These are phyloP conservation scores for Polyergus mexicanus DNA, from an alignment of 1,140 invertebrate species.

Conservation along the genomic window DNA sequence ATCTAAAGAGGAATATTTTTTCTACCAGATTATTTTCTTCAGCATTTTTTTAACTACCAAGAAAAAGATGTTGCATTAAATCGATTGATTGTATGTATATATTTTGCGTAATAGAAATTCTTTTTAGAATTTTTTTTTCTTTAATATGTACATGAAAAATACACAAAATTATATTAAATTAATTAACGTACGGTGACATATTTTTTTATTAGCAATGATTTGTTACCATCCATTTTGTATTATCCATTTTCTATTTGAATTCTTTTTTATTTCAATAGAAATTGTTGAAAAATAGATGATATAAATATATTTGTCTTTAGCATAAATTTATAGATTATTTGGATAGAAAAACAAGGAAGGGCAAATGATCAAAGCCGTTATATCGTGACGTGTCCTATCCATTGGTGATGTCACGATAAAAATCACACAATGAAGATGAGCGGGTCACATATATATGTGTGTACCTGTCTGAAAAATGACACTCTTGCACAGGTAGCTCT, in stretches of 20 bases:
- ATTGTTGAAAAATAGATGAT: neutral
- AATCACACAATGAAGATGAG: neutral
- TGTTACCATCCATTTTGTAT: neutral
- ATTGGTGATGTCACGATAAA: constrained; percentile 20
- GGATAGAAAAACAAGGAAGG: neutral
- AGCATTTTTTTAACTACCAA: too few relatives aligned
- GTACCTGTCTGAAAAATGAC: constrained; percentile 38
- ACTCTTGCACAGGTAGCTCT: constrained; percentile 44
- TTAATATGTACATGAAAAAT: neutral
- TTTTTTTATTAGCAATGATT: neutral
- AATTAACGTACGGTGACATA: neutral
- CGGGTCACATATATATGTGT: neutral
- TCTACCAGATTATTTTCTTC: too few relatives aligned
- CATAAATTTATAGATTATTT: constrained; percentile 2
- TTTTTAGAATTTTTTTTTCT: neutral
- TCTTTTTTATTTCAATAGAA: neutral
- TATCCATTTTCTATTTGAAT: neutral
- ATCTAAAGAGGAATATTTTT: too few relatives aligned
- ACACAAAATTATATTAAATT: neutral
- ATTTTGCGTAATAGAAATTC: too few relatives aligned
- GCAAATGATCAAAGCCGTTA: constrained; percentile 14
- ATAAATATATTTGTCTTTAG: neutral
- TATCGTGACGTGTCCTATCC: neutral
- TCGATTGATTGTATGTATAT: too few relatives aligned
- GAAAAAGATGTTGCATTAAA: too few relatives aligned